phyloP scores from a whole-genome alignment of 2,113 vertebrate genomes.

The Neomonachus schauinslandi region DNA sequence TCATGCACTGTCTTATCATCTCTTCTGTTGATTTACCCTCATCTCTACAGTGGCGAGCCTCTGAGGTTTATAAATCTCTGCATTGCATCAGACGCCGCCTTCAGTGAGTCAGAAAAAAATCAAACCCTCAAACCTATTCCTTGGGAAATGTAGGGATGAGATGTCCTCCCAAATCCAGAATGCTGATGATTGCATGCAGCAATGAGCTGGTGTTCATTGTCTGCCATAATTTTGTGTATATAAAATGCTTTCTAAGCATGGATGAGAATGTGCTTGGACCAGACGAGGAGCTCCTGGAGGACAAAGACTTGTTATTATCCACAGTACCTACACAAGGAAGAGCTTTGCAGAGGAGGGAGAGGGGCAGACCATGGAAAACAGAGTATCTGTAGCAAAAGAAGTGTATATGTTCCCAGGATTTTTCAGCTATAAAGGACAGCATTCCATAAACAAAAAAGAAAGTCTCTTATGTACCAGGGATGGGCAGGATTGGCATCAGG shows the following conservation, averaged over 20 bases:
- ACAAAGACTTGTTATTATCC: neutral
- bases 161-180: neutral
- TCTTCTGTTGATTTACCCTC: neutral
- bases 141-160: neutral
- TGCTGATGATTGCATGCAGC: too few relatives aligned
- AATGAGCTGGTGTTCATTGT: rapidly evolving
- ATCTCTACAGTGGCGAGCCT: neutral
- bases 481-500: neutral
- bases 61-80: neutral
- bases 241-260: neutral
- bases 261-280: neutral
- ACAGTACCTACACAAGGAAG: neutral
- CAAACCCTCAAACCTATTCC: neutral
- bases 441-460: neutral
- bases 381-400: neutral
- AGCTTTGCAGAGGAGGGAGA: neutral
- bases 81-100: neutral
- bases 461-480: neutral
- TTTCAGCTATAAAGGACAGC: neutral
- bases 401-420: too few relatives aligned
- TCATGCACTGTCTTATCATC: rapidly evolving
- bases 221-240: rapidly evolving
- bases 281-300: neutral
- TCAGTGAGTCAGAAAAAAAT: neutral
- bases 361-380: neutral